A percentile compares a stretch with the other conserved stretches of the same genome.
Conservation (phyloP, 30 jellyfish, hydroid and myxozoan species). For the Turritopsis dohrnii region DNA sequence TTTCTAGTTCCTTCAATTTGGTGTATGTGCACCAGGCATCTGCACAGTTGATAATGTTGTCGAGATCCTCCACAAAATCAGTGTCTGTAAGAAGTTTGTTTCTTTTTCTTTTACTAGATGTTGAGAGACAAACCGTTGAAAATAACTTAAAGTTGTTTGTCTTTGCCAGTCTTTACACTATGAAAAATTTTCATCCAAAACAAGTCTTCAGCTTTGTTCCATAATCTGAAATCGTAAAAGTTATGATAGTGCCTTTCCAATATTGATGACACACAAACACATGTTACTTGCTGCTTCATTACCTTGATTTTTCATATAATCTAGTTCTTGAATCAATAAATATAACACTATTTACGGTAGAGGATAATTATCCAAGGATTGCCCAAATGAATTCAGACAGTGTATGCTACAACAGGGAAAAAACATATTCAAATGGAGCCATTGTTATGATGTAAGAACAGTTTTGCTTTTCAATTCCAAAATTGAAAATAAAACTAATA, state of each 20-base stretch:
- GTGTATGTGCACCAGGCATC: background rate
- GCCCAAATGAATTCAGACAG: background rate
- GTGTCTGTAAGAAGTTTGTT: background rate
- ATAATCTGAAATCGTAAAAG: too few relatives aligned
- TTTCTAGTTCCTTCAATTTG: background rate
- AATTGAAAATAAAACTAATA: background rate
- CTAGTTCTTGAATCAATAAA: background rate
- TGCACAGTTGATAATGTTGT: background rate
- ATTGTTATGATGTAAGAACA: conserved; percentile 10
- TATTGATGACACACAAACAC: too few relatives aligned
- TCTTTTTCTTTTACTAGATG: background rate
- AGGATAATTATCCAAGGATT: background rate
- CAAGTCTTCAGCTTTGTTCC: too few relatives aligned
- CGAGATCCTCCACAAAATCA: background rate
- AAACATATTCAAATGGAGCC: conserved; percentile 16
- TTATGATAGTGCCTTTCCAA: too few relatives aligned
- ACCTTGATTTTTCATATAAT: too few relatives aligned
- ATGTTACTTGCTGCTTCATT: too few relatives aligned
- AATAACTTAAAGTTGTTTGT: too few relatives aligned
- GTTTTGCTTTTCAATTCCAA: background rate
- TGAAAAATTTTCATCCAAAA: too few relatives aligned
- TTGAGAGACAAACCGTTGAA: too few relatives aligned
- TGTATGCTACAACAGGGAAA: background rate
- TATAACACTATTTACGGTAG: background rate
- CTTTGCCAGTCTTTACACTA: too few relatives aligned